A percentile compares a stretch with the other conserved stretches of the same genome.
phyloP scores from a whole-genome alignment of 2,113 vertebrate species.

The Cairina moschata region DNA sequence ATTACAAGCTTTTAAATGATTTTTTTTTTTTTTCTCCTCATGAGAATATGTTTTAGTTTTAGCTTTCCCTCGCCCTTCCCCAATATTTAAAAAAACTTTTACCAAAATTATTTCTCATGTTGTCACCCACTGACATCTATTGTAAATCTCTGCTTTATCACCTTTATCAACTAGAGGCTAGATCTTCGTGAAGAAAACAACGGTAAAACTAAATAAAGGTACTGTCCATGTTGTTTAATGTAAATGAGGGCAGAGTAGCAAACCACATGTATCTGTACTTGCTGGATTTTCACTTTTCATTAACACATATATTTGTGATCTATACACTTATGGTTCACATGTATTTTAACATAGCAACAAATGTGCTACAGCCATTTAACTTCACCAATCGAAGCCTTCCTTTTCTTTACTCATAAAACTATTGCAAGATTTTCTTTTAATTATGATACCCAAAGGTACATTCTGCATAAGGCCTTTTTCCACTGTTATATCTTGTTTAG shows the following conservation, averaged over 20 bases:
- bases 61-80: neutral
- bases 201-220: constrained; percentile 39
- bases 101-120: constrained; percentile 46
- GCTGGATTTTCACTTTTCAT: constrained; percentile 9
- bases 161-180: constrained; percentile 33
- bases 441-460: neutral
- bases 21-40: constrained; percentile 62
- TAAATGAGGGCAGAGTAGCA: constrained; percentile 23
- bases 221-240: constrained; percentile 7
- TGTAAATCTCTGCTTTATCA: constrained; percentile 55
- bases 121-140: constrained; percentile 48
- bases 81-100: constrained; percentile 53
- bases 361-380: neutral
- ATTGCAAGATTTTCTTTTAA: neutral
- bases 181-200: constrained; percentile 64
- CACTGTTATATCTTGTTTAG: neutral
- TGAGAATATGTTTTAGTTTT: constrained; percentile 71
- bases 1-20: constrained; percentile 68
- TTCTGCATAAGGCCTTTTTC: neutral
- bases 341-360: neutral
- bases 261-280: constrained; percentile 14
- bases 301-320: neutral
- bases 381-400: neutral
- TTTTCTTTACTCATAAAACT: neutral
- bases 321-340: neutral